Evolutionary conservation across 2,888 invertebrate genomes (phyloP).

Genomic region (Aspidiotus destructor): DNA sequence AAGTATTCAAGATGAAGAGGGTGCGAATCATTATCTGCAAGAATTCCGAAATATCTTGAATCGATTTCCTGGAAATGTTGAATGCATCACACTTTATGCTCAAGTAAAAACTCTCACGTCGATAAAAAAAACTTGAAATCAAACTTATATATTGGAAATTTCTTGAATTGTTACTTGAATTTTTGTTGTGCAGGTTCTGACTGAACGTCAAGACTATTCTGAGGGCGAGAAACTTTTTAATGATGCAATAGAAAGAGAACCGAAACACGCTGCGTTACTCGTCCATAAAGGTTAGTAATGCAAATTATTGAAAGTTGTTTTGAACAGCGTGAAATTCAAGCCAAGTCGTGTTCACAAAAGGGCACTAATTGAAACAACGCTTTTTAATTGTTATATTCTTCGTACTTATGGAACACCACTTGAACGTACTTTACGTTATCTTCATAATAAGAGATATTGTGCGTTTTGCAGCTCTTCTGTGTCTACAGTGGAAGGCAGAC

Average conservation of each 20-base stretch:
- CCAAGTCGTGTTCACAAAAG: no score
- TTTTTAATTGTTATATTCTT: background rate
- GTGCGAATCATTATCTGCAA: constrained; percentile 40
- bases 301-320: background rate
- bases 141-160: no score
- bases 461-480: constrained; percentile 48
- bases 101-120: constrained; percentile 50
- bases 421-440: no score
- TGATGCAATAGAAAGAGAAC: constrained; percentile 70
- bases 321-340: no score
- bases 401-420: background rate
- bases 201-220: constrained; percentile 73
- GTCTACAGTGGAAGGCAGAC: constrained; percentile 73
- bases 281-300: constrained; percentile 65
- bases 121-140: background rate
- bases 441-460: no score
- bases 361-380: no score
- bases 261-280: constrained; percentile 71
- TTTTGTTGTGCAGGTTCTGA: constrained; percentile 41
- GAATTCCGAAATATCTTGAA: constrained; percentile 56
- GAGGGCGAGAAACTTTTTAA: constrained; percentile 74
- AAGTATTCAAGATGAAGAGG: constrained; percentile 38
- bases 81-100: constrained; percentile 79
- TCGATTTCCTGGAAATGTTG: constrained; percentile 72
- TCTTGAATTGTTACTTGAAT: no score